Evolutionary conservation across 1,140 invertebrate genomes (phyloP), one percentile per base, ranked within the genome.

Genomic region (Centruroides sculpturatus): DNA sequence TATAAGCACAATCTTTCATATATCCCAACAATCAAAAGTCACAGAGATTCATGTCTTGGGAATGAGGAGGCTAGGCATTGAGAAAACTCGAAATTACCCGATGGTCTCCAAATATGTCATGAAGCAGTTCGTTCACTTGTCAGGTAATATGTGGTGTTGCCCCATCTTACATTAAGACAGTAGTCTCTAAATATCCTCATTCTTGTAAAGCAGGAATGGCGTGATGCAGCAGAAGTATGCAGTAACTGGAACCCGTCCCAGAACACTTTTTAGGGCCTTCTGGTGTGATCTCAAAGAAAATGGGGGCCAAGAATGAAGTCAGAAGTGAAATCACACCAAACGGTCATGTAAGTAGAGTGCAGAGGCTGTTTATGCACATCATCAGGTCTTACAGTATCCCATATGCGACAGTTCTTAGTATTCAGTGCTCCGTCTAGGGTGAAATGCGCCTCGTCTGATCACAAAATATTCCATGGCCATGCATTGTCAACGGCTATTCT

Each of bases 141-240:
- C 3, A 7, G 12, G 4, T 3, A 54, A n/a, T 55, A 46, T 60
- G 52, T 4, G 53, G 35, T 35, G 52, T 55, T 56, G 54, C 55
- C 34, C 35, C 5, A 61, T 61, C 55, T 56, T 56, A 36, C 50
- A 34, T 61, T 35, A 57, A 61, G 55, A 57, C 55, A 54, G 50
- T 57, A 35, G 23, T 57, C 41, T 61, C n/a, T 13, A 61, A 57
- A 52, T 36, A 56, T 48, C 36, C 34, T 3, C 46, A 13, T 59
- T 59, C 9, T 23, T 53, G 35, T 51, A 61, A 61, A 35, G 48
- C 55, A 41, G 36, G 60, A 56, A 56, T 23, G 0, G 2, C 23
- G 23, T 23, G 23, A 23, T 51, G 23, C 46, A 5, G 54, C 23
- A 61, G 36, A 9, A 57, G 48, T 61, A 53, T 35, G 47, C 47